Percentiles rank a stretch among this genome's conserved stretches.
These are phyloP conservation scores for Pseudachorutes palmiensis DNA, from an alignment of 1,140 invertebrate species.

Conservation along the genomic window DNA sequence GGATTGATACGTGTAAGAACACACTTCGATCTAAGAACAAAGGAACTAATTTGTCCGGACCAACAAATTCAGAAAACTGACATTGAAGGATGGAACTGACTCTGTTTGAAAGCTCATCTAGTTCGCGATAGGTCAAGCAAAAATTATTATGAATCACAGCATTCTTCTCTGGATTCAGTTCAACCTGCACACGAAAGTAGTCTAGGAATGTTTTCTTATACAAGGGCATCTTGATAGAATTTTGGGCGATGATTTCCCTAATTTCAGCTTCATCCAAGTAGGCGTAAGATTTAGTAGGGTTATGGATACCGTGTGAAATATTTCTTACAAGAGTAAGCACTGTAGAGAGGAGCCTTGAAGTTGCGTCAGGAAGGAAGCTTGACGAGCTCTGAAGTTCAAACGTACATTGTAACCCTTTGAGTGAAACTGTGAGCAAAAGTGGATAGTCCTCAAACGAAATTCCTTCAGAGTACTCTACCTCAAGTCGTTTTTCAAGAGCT, in stretches of 20 bases:
- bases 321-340: not conserved
- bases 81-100: not conserved
- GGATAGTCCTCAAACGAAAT: not conserved
- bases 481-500: not conserved
- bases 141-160: not conserved
- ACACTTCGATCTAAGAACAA: not conserved
- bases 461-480: not conserved
- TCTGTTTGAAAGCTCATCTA: not conserved
- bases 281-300: not conserved
- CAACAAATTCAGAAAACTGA: not conserved
- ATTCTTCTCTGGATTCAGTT: not conserved
- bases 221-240: not conserved
- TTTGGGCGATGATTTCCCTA: not conserved
- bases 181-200: not conserved
- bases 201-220: not conserved
- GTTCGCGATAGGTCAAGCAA: not conserved
- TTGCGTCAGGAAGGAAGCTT: not conserved
- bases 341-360: not conserved
- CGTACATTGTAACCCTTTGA: not conserved
- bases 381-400: not conserved
- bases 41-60: not conserved
- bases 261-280: not conserved
- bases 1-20: not conserved
- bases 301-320: not conserved
- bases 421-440: not conserved